phyloP scores from a whole-genome alignment of 2,113 vertebrate species.

The Caretta caretta region DNA sequence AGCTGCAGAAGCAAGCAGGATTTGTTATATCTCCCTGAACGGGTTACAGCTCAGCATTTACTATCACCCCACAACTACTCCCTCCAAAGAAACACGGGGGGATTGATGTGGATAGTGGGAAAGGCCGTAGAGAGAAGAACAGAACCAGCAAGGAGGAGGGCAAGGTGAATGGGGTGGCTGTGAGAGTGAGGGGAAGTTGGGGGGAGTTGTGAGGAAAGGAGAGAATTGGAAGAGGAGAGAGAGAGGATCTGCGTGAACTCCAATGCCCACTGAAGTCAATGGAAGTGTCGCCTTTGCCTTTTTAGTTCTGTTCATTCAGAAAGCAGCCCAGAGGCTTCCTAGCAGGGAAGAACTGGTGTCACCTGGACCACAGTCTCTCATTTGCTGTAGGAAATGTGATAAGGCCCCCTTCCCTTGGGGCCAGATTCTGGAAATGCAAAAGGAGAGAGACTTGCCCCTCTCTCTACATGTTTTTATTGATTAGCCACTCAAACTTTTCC shows the following conservation, averaged over 20 bases:
- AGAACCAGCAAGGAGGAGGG: not conserved
- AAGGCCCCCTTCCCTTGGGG: not conserved
- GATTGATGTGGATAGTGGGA: not conserved
- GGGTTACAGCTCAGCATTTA: not conserved
- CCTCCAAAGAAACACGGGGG: not conserved
- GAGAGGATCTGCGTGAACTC: not conserved
- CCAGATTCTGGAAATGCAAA: too few relatives aligned
- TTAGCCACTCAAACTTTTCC: too few relatives aligned
- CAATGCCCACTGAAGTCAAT: too few relatives aligned
- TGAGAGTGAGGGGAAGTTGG: too few relatives aligned
- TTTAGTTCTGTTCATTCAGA: too few relatives aligned
- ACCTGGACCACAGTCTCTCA: not conserved
- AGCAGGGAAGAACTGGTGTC: too few relatives aligned
- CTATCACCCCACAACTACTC: not conserved
- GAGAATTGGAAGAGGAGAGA: not conserved
- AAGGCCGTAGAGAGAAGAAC: not conserved
- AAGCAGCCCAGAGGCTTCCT: too few relatives aligned
- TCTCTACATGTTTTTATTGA: too few relatives aligned
- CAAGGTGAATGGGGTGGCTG: rapidly evolving
- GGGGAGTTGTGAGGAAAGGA: not conserved
- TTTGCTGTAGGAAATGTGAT: not conserved
- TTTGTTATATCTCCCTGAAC: not conserved
- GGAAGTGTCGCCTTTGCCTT: too few relatives aligned
- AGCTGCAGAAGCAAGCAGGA: not conserved
- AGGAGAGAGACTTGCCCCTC: too few relatives aligned